Percentiles rank a stretch among this genome's conserved stretches.
Conservation (phyloP, 30 jellyfish, hydroid and myxozoan genomes). For the Hydractinia symbiolongicarpus region DNA sequence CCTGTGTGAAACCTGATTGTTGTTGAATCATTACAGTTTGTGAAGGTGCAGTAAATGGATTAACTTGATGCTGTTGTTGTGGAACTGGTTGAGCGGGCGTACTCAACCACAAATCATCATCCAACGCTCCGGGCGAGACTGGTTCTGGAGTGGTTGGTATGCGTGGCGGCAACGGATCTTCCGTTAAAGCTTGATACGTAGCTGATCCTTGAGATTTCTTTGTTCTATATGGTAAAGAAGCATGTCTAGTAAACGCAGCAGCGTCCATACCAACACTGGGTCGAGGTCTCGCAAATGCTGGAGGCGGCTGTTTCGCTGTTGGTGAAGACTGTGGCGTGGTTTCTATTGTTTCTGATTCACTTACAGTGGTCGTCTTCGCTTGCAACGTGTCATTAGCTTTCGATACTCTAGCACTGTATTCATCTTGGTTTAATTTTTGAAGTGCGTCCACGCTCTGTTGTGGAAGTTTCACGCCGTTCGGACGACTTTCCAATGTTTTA, state of each 20-base stretch:
- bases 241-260: constrained; percentile 77
- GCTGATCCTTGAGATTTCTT: constrained; percentile 72
- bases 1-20: constrained; percentile 17
- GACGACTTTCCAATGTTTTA: constrained; percentile 61
- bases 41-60: constrained; percentile 12
- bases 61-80: constrained; percentile 4
- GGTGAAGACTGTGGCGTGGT: constrained; percentile 65
- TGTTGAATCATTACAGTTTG: constrained; percentile 17
- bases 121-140: neutral
- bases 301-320: constrained; percentile 52
- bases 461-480: constrained; percentile 94
- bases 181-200: constrained; percentile 91
- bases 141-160: constrained; percentile 48
- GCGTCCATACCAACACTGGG: constrained; percentile 53
- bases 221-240: constrained; percentile 88
- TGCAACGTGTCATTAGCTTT: constrained; percentile 68
- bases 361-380: constrained; percentile 34
- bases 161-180: constrained; percentile 81
- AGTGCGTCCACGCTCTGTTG: constrained; percentile 90
- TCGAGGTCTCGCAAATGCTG: constrained; percentile 83
- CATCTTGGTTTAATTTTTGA: constrained; percentile 79
- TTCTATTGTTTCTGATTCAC: constrained; percentile 41
- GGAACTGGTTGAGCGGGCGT: neutral
- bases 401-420: constrained; percentile 63
- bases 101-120: constrained; percentile 16